Evolutionary conservation across 2,113 vertebrate genomes (phyloP).

Genomic region (Grantiella picta): DNA sequence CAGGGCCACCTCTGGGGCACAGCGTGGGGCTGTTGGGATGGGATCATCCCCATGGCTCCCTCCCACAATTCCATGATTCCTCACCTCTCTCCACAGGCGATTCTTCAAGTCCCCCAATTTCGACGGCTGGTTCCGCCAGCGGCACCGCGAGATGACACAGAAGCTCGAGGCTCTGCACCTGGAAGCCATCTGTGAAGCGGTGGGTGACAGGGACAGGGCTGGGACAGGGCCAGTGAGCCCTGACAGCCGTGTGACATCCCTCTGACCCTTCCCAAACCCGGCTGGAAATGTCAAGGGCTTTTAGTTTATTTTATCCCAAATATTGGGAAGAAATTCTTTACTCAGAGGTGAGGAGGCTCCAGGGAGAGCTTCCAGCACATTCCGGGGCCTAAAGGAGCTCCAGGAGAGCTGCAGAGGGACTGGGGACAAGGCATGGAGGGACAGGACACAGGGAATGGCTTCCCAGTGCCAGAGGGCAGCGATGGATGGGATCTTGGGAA

Average conservation of each 20-base stretch:
- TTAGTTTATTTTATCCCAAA: not conserved
- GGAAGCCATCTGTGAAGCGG: slow-evolving; percentile 81
- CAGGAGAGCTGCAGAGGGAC: not conserved
- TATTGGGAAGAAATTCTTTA: not conserved
- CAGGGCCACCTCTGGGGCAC: not conserved
- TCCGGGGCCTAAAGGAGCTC: not conserved
- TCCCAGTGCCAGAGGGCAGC: not conserved
- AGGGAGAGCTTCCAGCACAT: not conserved
- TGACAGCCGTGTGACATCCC: not conserved
- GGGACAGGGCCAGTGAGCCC: not conserved
- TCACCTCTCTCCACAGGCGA: slow-evolving; percentile 64
- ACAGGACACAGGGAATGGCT: not conserved
- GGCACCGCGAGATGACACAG: slow-evolving; percentile 88
- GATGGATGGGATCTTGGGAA: not conserved
- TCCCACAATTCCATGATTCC: accelerated
- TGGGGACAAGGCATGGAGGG: not conserved
- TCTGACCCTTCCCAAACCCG: not conserved
- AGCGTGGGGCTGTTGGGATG: not conserved
- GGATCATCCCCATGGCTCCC: not conserved
- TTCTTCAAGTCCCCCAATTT: slow-evolving; percentile 94
- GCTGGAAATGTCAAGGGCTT: not conserved
- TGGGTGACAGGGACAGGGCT: not conserved
- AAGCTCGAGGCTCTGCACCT: slow-evolving; percentile 91
- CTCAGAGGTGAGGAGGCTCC: accelerated
- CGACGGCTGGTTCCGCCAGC: slow-evolving; percentile 92